These are phyloP conservation scores for Lordiphosa collinella DNA, from an alignment of 1,140 invertebrate genomes.

Conservation along the genomic window DNA sequence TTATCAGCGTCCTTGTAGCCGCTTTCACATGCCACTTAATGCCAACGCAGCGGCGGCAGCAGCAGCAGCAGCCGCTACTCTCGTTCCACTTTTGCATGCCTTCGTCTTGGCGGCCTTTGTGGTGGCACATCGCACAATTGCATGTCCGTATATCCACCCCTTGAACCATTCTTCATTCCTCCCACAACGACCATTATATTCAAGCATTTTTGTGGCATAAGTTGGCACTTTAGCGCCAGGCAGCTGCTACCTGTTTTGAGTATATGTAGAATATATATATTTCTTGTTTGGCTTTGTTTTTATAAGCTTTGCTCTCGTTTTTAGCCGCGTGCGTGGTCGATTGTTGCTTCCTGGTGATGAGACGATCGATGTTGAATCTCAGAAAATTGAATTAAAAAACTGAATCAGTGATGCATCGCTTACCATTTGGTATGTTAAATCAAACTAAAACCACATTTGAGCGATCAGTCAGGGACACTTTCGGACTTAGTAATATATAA, in stretches of 20 bases:
- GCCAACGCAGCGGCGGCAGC: slow-evolving; percentile 55
- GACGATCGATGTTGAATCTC: no score
- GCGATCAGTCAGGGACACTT: no score
- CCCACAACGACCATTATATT: slow-evolving; percentile 67
- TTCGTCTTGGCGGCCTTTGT: slow-evolving; percentile 10
- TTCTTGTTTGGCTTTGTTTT: slow-evolving; percentile 10
- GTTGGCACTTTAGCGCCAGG: slow-evolving; percentile 72
- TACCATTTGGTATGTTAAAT: no score
- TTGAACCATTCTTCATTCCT: slow-evolving; percentile 31
- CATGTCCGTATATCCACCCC: background rate
- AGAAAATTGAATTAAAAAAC: no score
- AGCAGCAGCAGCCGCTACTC: background rate
- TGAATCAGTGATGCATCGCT: no score
- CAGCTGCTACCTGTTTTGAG: slow-evolving; percentile 66
- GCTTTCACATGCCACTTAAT: slow-evolving; percentile 76
- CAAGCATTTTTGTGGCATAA: slow-evolving; percentile 73
- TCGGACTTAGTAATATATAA: no score
- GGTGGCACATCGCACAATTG: slow-evolving; percentile 10
- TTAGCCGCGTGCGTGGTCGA: no score
- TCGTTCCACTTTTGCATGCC: slow-evolving; percentile 60
- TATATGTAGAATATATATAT: slow-evolving; percentile 30
- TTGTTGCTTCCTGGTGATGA: no score
- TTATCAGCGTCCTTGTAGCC: slow-evolving; percentile 73
- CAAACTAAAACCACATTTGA: no score
- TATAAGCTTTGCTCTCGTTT: no score